Evolutionary conservation across 2,113 vertebrate species (phyloP).

Genomic region (Paradisaea rubra): DNA sequence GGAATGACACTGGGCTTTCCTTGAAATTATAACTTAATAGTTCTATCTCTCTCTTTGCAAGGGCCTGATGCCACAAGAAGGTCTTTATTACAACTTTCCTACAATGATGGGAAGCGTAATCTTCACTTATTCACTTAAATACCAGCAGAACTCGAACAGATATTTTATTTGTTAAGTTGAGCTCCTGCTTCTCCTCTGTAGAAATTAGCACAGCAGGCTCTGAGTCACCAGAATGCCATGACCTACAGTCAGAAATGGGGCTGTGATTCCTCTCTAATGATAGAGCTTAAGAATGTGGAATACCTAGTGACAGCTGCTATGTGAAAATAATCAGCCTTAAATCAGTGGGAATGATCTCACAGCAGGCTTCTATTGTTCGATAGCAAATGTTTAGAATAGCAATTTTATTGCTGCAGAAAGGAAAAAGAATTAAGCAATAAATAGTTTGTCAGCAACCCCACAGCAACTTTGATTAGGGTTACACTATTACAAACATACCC

Average conservation of each 20-base stretch:
- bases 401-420: constrained; percentile 15
- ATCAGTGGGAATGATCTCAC: constrained; percentile 42
- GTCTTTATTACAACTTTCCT: neutral
- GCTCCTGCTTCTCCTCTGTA: neutral
- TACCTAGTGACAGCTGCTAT: constrained; percentile 7
- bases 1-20: neutral
- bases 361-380: constrained; percentile 31
- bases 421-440: constrained; percentile 47
- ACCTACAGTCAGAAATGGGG: neutral
- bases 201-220: constrained; percentile 17
- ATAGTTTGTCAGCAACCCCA: constrained; percentile 26
- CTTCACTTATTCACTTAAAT: neutral
- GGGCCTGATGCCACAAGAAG: neutral
- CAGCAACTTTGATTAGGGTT: constrained; percentile 6
- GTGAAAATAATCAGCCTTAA: constrained; percentile 58
- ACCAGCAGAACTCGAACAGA: neutral
- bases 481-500: neutral
- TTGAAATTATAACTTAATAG: neutral
- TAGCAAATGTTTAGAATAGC: constrained; percentile 53
- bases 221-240: neutral
- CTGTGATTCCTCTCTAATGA: constrained; percentile 2
- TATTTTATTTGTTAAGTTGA: neutral
- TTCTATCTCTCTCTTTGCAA: neutral
- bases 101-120: neutral
- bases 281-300: neutral